Evolutionary conservation across 2,888 invertebrate genomes (phyloP).

Genomic region (Yponomeuta sedellus): DNA sequence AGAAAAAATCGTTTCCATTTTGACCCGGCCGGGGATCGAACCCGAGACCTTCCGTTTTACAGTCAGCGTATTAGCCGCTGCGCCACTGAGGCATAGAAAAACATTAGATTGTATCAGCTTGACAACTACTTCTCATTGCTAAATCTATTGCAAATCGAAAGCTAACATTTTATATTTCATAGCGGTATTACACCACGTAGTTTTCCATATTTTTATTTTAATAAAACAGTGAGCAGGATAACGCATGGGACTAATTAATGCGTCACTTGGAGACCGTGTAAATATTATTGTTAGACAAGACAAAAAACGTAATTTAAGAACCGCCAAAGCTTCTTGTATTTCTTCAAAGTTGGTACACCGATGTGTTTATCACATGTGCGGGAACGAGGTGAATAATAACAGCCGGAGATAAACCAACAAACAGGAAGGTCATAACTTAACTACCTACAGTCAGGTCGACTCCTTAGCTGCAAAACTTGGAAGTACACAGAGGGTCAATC

Average conservation of each 20-base stretch:
- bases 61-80: no score
- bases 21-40: no score
- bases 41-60: no score
- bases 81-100: no score
- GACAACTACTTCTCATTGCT: no score
- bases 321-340: not conserved
- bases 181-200: no score
- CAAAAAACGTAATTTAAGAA: not conserved
- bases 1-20: no score
- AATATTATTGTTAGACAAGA: no score
- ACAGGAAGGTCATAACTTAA: constrained; percentile 6
- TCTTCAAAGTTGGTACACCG: not conserved
- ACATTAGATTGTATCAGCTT: no score
- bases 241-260: not conserved
- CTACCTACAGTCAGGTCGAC: not conserved
- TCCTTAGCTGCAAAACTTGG: not conserved
- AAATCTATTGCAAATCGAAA: no score
- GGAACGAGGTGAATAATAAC: constrained; percentile 3
- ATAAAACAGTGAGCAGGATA: not conserved
- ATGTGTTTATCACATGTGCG: not conserved
- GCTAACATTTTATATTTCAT: no score
- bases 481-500: not conserved
- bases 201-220: no score
- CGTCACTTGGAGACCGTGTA: not conserved
- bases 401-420: constrained; percentile 1